Base-by-base conservation (phyloP, 2,888 invertebrate genomes). In the Troides aeacus region DNA sequence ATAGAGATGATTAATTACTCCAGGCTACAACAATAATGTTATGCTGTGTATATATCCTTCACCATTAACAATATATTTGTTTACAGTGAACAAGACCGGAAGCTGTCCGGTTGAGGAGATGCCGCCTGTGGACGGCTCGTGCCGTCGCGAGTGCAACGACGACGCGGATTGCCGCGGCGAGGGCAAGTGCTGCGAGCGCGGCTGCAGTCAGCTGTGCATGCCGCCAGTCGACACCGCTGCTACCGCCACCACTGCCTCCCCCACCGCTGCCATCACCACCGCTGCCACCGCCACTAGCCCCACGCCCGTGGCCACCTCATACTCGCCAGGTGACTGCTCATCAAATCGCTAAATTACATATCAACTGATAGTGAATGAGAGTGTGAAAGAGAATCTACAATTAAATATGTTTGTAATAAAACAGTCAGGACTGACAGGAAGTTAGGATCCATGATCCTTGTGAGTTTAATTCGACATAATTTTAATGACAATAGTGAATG, bases 161-260 rank as follows among this genome's bases (percentile, higher is more conserved):
- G 98, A 98, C 84, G 96, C 96, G 0, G 97, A 97, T 81, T 98
- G 98, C 82, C 87, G 94, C 18, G 95, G 94, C 50, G 94, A 94
- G 36, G 93, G 94, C 82, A 98, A 98, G 86, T 98, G 98, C 84
- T 98, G 98, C 84, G 86, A 88, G 73, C 95, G 95, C 77, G 97
- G 96, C 65, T 98, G 98, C 84, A 95, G 96, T 59, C 93, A 93
- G 39, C 92, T 95, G 39, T 98, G 98, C 81, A 81, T 86, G 30
- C 79, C 78, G 46, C 90, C 92, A 39, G 85, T 81, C 30, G 36
- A 63, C 42, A 59, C 71, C 58, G 30, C 81, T 24, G 39, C 64
- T 36, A 59, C 71, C 58, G 30, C 71, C 61, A 50, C 72, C 67
- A 65, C 69, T 24, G 70, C 79, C 57, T 50, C 77, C 2, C 74